A percentile compares a stretch with the other conserved stretches of the same genome.
Conservation (phyloP, 1,140 invertebrate species). For the Himalopsyche phryganea region DNA sequence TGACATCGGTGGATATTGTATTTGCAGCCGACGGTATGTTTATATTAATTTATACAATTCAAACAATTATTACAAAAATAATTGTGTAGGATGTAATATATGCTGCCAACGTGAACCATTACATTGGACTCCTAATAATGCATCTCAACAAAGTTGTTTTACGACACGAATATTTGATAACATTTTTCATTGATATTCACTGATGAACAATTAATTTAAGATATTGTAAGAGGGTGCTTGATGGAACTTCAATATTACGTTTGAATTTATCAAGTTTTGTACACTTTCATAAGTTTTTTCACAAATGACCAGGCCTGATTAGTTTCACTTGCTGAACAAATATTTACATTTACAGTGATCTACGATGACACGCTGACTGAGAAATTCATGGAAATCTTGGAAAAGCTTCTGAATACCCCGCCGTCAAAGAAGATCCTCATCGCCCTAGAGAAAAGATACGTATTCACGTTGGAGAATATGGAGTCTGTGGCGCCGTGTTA, state of each 20-base stretch:
- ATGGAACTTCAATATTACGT: no score
- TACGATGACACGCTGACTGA: conserved; percentile 83
- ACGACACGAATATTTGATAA: no score
- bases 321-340: no score
- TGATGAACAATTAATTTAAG: no score
- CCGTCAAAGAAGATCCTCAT: conserved; percentile 67
- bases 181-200: no score
- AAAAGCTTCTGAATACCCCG: conserved; percentile 61
- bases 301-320: no score
- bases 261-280: no score
- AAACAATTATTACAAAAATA: conserved; percentile 1
- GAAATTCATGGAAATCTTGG: conserved; percentile 72
- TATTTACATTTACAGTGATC: conserved; percentile 62
- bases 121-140: no score
- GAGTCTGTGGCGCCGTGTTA: conserved; percentile 80
- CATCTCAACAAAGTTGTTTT: no score
- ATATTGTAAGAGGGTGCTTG: no score
- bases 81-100: background rate
- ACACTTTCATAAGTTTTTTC: no score
- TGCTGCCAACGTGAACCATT: background rate
- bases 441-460: conserved; percentile 81
- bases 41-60: background rate
- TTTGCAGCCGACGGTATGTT: conserved; percentile 73
- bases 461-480: conserved; percentile 76
- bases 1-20: conserved; percentile 58